A percentile compares a stretch with the other conserved stretches of the same genome.
Conservation (phyloP, 2,113 vertebrate species). For the Eira barbara region DNA sequence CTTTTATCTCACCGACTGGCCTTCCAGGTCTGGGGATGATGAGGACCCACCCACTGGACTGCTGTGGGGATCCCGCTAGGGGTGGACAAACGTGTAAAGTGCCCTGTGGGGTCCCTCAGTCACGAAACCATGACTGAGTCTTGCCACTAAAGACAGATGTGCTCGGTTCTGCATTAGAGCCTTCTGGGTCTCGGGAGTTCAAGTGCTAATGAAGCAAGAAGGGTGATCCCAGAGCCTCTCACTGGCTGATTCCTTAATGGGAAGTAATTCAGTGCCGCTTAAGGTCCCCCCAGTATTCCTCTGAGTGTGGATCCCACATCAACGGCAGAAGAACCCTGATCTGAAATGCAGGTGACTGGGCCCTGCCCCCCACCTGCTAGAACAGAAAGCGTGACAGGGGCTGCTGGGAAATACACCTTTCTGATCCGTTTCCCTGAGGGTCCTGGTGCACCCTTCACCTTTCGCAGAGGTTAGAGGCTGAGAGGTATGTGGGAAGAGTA, state of each 20-base stretch:
- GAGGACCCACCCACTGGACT: not conserved
- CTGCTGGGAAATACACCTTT: no score
- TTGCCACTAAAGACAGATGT: no score
- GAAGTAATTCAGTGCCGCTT: not conserved
- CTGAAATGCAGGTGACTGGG: not conserved
- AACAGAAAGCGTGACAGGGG: accelerated
- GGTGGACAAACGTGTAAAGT: not conserved
- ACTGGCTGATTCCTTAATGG: accelerated
- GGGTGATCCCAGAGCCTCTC: no score
- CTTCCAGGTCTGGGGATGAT: slow-evolving; percentile 5
- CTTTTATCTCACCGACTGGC: slow-evolving; percentile 65
- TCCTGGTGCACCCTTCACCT: no score
- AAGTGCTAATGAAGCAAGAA: not conserved
- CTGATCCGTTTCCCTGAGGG: no score
- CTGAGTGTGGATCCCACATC: accelerated
- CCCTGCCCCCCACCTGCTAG: accelerated
- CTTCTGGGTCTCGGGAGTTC: not conserved
- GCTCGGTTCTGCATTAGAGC: no score
- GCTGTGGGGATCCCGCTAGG: not conserved
- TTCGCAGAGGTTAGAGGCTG: no score
- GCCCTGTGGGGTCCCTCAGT: not conserved
- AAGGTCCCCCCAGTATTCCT: accelerated
- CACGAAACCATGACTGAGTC: no score
- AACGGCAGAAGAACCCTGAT: not conserved
- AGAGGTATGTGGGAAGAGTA: no score